phyloP scores from a whole-genome alignment of 2,797 vertebrate genomes.

The Eulemur albifrons region DNA sequence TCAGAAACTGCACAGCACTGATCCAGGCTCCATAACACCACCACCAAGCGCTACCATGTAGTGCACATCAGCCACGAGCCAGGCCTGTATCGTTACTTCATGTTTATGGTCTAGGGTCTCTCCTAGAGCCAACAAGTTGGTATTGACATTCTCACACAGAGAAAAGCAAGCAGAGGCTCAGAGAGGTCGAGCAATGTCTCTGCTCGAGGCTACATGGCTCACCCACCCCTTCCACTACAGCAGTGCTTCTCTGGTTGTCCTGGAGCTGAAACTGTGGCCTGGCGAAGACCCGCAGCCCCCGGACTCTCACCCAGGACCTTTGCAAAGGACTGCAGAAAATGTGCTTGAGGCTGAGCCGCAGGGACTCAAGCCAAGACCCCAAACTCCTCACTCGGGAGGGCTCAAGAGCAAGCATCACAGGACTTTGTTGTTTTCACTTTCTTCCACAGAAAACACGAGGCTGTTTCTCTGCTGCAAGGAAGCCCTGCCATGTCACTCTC shows the following conservation, averaged over 20 bases:
- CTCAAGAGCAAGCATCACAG: background rate
- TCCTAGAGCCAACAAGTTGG: background rate
- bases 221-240: background rate
- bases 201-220: background rate
- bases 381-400: background rate
- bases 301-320: background rate
- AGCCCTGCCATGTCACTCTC: background rate
- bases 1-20: fast-evolving
- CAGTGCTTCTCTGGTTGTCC: background rate
- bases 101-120: background rate
- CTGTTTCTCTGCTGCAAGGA: background rate
- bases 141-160: background rate
- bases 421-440: background rate
- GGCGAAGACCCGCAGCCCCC: background rate
- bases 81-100: background rate
- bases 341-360: background rate
- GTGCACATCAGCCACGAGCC: too few relatives aligned
- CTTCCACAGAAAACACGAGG: background rate
- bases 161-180: background rate
- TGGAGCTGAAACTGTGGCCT: background rate
- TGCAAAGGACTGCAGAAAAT: fast-evolving
- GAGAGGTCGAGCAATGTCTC: background rate
- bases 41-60: background rate
- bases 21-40: background rate
- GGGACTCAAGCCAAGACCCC: background rate